Base-by-base conservation (phyloP, 2,113 vertebrate species). In the Seriola quinqueradiata region DNA sequence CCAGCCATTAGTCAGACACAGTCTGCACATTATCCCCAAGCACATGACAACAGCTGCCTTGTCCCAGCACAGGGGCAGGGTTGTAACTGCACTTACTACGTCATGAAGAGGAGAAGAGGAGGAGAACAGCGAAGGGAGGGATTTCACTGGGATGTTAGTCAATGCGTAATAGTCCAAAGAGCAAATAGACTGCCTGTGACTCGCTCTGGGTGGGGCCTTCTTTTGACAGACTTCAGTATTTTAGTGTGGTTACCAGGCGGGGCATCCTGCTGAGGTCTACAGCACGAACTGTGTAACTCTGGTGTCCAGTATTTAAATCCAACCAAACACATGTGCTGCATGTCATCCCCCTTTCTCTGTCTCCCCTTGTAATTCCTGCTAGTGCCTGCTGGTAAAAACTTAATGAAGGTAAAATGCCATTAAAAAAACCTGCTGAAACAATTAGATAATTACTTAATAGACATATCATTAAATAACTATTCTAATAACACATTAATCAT, bases 11-110 rank as follows among this genome's bases (percentile, higher is more conserved):
- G 79, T 83, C 69, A 87, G 81, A 82, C 8, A 55, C 87, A 86
- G 87, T 78, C 81, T 82, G 82, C 77, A 89, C 85, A 93, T 89
- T 85, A 88, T 86, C 89, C 86, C 70, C 1, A 52, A 81, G 71
- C 84, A 84, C 89, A 94, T 91, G 89, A 94, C 91, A 95, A 91
- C 94, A 90, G 90, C 92, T 88, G 89, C 89, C 83, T 92, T 93
- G 93, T 95, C 89, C 91, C 61, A 42, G 76, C 82, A 81, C 89
- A 91, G 87, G 79, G 82, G 88, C 77, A 68, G 82, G 63, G 83
- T 85, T 91, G 86, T 82, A 85, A 83, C 85, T 83, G 67, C 67
- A 55, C 71, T 52, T 23, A 38, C 77, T 66, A 88, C 81, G 83
- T 90, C 88, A 92, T 65, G 82, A 81, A 46, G 67, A 83, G 81